A percentile compares a stretch with the other conserved stretches of the same genome.
Evolutionary conservation across 2,888 invertebrate species (phyloP).

Genomic region (Strigamia crassipes): DNA sequence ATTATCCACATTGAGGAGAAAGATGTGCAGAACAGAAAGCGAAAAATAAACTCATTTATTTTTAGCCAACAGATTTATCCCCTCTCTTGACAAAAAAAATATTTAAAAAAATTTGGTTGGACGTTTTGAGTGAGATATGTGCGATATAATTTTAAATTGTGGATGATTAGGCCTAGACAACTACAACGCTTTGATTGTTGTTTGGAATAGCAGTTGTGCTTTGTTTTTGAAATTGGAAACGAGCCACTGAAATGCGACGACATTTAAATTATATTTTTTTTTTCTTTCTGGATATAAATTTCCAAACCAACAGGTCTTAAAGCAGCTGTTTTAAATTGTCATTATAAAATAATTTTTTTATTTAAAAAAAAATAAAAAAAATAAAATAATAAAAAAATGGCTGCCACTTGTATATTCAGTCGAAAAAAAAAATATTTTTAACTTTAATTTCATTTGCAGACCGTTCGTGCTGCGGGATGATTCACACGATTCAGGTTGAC

Average conservation of each 20-base stretch:
- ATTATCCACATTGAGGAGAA: not conserved
- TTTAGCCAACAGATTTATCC: not conserved
- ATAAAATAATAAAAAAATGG: no score
- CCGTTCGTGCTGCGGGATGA: not conserved
- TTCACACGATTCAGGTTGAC: not conserved
- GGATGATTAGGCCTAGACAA: not conserved
- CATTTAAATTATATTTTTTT: not conserved
- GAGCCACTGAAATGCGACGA: not conserved
- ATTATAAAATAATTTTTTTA: no score
- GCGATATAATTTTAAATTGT: not conserved
- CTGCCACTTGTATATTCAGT: no score
- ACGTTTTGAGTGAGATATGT: not conserved
- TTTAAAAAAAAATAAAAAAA: no score
- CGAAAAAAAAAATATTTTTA: no score
- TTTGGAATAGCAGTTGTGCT: not conserved
- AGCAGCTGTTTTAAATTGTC: not conserved
- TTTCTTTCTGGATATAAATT: not conserved
- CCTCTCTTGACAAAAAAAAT: not conserved
- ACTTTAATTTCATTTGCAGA: not conserved
- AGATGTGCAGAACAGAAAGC: not conserved
- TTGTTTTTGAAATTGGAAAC: conserved; percentile 5
- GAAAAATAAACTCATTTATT: conserved; percentile 6
- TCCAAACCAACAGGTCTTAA: not conserved
- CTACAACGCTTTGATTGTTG: not conserved
- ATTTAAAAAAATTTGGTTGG: not conserved